Conservation (phyloP, 2,888 invertebrate genomes). For the Spialia ferax region DNA sequence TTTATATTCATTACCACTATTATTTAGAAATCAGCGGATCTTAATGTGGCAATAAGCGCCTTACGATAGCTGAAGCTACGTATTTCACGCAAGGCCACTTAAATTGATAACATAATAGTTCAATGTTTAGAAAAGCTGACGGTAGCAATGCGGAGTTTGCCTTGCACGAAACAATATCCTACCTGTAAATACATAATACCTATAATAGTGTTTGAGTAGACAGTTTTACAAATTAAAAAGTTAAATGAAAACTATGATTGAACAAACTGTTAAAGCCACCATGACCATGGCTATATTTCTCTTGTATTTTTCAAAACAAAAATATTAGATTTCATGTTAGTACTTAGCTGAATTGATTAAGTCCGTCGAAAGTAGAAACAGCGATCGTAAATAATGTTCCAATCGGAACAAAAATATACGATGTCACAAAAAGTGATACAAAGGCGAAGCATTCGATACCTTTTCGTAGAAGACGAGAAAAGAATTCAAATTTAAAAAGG, state of each 20-base stretch:
- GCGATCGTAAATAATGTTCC: slow-evolving; percentile 74
- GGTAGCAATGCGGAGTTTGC: background rate
- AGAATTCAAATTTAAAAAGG: slow-evolving; percentile 83
- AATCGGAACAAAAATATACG: slow-evolving; percentile 71
- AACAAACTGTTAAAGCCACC: too few relatives aligned
- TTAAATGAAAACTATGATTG: too few relatives aligned
- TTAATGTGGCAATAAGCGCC: slow-evolving; percentile 58
- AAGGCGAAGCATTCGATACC: slow-evolving; percentile 84
- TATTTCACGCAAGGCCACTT: slow-evolving; percentile 41
- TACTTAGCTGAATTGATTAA: slow-evolving; percentile 32
- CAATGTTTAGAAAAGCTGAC: slow-evolving; percentile 24
- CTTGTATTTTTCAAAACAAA: background rate
- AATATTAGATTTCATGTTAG: background rate
- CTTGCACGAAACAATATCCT: too few relatives aligned
- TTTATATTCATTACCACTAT: slow-evolving; percentile 62
- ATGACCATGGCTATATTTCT: background rate
- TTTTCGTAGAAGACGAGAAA: slow-evolving; percentile 83
- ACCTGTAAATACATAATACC: too few relatives aligned
- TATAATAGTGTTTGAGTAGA: too few relatives aligned
- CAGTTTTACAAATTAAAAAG: too few relatives aligned
- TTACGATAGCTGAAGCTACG: slow-evolving; percentile 47
- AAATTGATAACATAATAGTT: slow-evolving; percentile 39
- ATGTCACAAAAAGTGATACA: slow-evolving; percentile 84
- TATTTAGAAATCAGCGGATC: slow-evolving; percentile 68
- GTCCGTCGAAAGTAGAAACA: slow-evolving; percentile 60